These are phyloP conservation scores for Gallinago nigripennis DNA, from an alignment of 2,797 vertebrate genomes.

Conservation along the genomic window DNA sequence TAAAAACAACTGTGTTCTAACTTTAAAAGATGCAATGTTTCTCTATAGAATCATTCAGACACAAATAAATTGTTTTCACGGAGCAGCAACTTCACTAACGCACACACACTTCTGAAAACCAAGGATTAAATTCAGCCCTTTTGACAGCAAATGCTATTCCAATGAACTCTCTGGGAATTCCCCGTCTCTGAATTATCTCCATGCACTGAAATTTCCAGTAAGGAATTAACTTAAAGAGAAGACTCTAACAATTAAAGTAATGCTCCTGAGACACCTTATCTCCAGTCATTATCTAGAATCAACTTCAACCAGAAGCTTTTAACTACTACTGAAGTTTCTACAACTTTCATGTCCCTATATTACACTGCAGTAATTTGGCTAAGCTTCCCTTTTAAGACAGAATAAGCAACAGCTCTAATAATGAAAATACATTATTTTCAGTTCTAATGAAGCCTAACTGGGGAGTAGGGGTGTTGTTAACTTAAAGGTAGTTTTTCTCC, in stretches of 20 bases:
- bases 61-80: not conserved
- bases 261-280: not conserved
- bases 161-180: not conserved
- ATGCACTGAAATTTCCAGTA: not conserved
- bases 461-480: not conserved
- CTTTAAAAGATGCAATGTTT: not conserved
- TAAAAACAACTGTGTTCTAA: not conserved
- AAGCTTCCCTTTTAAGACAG: not conserved
- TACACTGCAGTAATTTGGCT: not conserved
- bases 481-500: not conserved
- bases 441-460: not conserved
- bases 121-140: not conserved
- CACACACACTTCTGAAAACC: not conserved
- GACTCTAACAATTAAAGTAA: not conserved
- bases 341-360: not conserved
- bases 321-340: not conserved
- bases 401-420: not conserved
- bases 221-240: not conserved
- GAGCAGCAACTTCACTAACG: not conserved
- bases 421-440: not conserved
- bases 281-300: not conserved
- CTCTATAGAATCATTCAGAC: not conserved
- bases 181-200: not conserved
- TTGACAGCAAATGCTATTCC: not conserved
- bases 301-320: not conserved